Conservation (phyloP, 2,113 vertebrate genomes). For the Numenius arquata region DNA sequence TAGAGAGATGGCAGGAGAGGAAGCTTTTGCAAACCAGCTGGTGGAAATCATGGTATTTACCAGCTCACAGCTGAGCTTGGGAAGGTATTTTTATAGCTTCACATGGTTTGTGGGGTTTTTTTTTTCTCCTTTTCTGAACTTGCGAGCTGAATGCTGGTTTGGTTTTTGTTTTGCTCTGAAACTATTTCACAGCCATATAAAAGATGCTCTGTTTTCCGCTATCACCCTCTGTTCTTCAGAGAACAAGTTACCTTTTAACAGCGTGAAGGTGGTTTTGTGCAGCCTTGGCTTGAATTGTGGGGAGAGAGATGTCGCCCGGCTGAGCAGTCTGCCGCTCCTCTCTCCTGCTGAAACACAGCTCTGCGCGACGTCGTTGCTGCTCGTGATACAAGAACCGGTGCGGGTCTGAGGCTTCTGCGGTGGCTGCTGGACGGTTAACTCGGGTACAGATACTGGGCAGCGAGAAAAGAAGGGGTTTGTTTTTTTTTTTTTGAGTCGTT, state of each 20-base stretch:
- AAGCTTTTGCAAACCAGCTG: neutral
- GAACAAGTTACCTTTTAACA: neutral
- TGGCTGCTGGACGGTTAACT: neutral
- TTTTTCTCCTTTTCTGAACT: neutral
- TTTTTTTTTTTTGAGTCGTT: neutral
- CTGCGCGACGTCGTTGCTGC: fast-evolving
- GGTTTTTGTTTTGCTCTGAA: constrained; percentile 34
- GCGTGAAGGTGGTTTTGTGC: neutral
- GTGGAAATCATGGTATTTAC: constrained; percentile 10
- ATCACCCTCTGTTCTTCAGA: neutral
- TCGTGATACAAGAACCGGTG: neutral
- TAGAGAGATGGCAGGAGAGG: neutral
- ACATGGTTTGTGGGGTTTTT: neutral
- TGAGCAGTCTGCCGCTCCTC: neutral
- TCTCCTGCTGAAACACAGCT: neutral
- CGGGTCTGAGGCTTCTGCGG: fast-evolving
- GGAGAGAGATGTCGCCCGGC: fast-evolving
- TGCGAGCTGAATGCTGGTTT: neutral
- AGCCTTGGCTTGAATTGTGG: neutral
- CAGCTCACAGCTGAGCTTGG: neutral
- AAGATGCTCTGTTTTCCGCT: constrained; percentile 18
- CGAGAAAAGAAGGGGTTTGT: neutral
- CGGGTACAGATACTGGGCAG: fast-evolving
- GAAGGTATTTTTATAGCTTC: constrained; percentile 53
- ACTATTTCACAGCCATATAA: neutral